Conservation (phyloP, 1,140 invertebrate species). For the Drosophila kohkoa region DNA sequence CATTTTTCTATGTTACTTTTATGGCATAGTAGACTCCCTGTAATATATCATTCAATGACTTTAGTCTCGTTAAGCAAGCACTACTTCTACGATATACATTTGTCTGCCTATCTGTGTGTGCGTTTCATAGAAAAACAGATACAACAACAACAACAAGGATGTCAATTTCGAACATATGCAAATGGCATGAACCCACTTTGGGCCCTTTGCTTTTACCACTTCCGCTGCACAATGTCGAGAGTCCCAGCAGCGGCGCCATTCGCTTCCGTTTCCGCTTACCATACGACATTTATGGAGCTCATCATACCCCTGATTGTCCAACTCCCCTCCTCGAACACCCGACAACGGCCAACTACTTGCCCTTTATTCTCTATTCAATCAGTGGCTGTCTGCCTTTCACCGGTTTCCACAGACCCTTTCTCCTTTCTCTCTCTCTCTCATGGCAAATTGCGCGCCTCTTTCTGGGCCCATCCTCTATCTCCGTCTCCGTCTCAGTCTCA, state of each 20-base stretch:
- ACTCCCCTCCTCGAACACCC: conserved; percentile 16
- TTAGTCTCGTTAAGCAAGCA: not conserved
- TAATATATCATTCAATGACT: conserved; percentile 34
- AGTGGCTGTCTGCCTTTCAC: conserved; percentile 67
- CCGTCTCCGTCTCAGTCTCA: conserved; percentile 5
- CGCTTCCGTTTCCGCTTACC: conserved; percentile 65
- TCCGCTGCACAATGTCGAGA: conserved; percentile 57
- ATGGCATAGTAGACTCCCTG: not conserved
- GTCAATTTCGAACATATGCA: conserved; percentile 56
- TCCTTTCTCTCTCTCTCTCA: conserved; percentile 11
- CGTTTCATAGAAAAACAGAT: conserved; percentile 39
- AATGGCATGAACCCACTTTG: conserved; percentile 50
- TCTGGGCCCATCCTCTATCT: conserved; percentile 22
- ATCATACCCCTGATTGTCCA: conserved; percentile 46
- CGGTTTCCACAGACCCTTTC: conserved; percentile 13
- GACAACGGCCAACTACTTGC: conserved; percentile 59
- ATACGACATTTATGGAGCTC: conserved; percentile 71
- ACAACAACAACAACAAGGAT: conserved; percentile 10
- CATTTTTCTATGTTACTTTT: not conserved
- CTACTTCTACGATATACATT: not conserved
- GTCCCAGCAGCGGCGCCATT: conserved; percentile 69
- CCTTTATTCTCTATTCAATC: conserved; percentile 82
- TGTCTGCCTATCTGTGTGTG: not conserved
- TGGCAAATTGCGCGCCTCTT: conserved; percentile 64
- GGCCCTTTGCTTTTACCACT: conserved; percentile 63